Base-by-base conservation (phyloP, 2,888 invertebrate genomes). In the Parelbella ahira region DNA sequence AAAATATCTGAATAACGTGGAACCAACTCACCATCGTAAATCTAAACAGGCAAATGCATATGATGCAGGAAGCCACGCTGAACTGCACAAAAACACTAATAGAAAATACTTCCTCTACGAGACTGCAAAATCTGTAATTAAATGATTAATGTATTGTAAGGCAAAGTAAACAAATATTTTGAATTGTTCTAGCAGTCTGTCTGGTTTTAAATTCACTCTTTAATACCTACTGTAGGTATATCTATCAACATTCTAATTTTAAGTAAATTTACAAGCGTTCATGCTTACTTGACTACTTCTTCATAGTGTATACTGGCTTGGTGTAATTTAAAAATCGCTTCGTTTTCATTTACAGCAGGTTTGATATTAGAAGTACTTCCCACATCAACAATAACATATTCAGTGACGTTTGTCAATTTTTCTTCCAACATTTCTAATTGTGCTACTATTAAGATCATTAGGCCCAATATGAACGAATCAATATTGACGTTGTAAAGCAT, bases 21-120 rank as follows among this genome's bases (percentile, higher is more conserved):
- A 11, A 13, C 11, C n/a, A 37, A 37, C 65, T 66, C 56, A 80
- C 82, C 64, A 77, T 46, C 2, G 75, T 79, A 49, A 80, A 78
- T 50, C 77, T 62, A 48, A 73, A 71, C 3, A 79, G 57, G 19
- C 73, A 73, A 36, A 76, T 63, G 46, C 82, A 82, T 45, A 81
- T 70, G 7, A 76, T 63, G 38, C 63, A 66, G 0, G 79, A 75
- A 1, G 74, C 65, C 56, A 74, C 54, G 32, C 68, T 54, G 19
- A 80, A 74, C 48, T 79, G 80, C 4, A 66, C 47, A 48, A 82
- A 76, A 19, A 80, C 15, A 0, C 68, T 59, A 1, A 60, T 13
- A 36, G 70, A 68, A 30, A 79, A 81, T 4, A 66, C 56, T 1
- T 68, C 49, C 55, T 80, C 55, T 7, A 75, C 49, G 6, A 71